Percentiles rank a stretch among this genome's conserved stretches.
Conservation (phyloP, 2,113 vertebrate species). For the Rhinogobius similis region DNA sequence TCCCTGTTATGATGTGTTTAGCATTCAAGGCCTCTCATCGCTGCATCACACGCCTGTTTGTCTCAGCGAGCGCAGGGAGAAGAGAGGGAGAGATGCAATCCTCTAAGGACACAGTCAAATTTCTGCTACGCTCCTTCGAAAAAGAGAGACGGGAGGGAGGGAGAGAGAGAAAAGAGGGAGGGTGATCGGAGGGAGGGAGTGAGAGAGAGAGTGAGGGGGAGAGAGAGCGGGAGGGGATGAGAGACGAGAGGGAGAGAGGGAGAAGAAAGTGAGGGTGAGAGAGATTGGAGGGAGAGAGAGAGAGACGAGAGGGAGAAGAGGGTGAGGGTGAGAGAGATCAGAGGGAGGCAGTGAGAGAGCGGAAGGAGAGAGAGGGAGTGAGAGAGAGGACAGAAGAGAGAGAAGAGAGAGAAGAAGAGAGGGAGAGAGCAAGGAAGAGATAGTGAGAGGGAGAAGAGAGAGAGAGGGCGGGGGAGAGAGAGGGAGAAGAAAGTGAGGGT, state of each 20-base stretch:
- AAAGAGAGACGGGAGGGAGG: neutral
- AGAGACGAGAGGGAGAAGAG: neutral
- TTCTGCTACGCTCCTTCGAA: constrained; percentile 22
- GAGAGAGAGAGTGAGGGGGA: no score
- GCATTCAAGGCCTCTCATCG: constrained; percentile 70
- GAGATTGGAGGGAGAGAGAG: constrained; percentile 12
- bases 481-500: neutral
- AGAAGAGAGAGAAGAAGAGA: constrained; percentile 10
- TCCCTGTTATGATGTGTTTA: constrained; percentile 65
- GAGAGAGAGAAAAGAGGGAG: no score
- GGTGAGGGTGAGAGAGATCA: constrained; percentile 4
- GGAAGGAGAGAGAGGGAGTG: no score
- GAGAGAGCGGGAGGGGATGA: no score
- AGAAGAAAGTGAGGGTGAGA: neutral
- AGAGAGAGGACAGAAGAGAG: neutral
- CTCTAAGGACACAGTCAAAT: constrained; percentile 34
- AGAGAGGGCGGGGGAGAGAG: neutral
- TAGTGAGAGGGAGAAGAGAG: neutral
- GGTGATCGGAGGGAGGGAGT: no score
- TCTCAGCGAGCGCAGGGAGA: constrained; percentile 50
- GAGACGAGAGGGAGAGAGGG: no score
- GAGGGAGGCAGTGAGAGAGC: no score
- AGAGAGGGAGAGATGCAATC: constrained; percentile 45
- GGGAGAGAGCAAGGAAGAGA: constrained; percentile 6
- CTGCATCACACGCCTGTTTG: constrained; percentile 71